Base-by-base conservation (phyloP, 2,113 vertebrate genomes). In the Corythornis madagascariensis region DNA sequence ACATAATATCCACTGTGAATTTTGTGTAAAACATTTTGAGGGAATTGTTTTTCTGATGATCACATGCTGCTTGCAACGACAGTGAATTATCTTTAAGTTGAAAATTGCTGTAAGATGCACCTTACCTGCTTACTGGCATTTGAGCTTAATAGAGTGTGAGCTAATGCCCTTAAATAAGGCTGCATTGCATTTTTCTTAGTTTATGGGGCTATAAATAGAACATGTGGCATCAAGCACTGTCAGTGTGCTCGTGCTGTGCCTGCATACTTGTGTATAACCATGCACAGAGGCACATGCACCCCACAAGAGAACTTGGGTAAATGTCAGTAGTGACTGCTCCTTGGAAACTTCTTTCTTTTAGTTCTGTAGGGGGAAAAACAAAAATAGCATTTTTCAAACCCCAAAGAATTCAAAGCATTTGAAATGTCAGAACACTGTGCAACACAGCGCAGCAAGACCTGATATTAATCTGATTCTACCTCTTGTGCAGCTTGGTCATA, bases 201-300 rank as follows among this genome's bases (percentile, higher is more conserved):
- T 24, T 59, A 0, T 40, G 70, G 10, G 24, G 5, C 45, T 76
- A 24, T 26, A 72, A 78, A n/a, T 48, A 55, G 38, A 90, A 45
- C 4, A 16, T 2, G 11, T 45, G 64, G 24, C 33, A 35, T 50
- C 38, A n/a, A 67, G 43, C 61, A 9, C 28, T 53, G 42, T 55
- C 40, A 61, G 8, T 1, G 5, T 1, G 1, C 21, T 73, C 0
- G 0, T 2, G 6, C 40, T 33, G 10, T 6, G 2, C 40, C 40
- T 57, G 18, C 7, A 4, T 12, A 3, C 16, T 69, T 12, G 8
- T 1, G 1, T 59, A 5, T 6, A 57, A 16, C 31, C 8, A 5
- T 13, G 22, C 13, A 25, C 8, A 74, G n/a, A 56, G 26, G 17
- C 1, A 3, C 0, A 0, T 18, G 60, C 19, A 57, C 35, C 42